Evolutionary conservation across 2,888 invertebrate genomes (phyloP).

Genomic region (Synergus laeviventris): DNA sequence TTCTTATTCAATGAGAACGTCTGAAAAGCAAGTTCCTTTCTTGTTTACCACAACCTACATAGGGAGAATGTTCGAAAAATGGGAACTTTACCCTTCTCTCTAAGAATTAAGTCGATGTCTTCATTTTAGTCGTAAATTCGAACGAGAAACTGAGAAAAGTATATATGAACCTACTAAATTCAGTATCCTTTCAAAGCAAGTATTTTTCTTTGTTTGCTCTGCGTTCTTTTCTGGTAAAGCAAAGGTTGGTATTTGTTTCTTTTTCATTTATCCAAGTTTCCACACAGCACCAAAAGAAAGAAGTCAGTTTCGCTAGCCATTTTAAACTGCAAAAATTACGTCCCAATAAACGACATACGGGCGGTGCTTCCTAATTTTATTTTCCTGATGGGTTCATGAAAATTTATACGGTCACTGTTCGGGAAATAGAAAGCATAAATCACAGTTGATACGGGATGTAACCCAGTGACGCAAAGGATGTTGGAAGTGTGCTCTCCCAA

Average conservation of each 20-base stretch:
- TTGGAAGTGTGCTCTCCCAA: conserved; percentile 25
- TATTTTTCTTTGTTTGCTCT: not conserved
- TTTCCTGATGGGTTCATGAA: not conserved
- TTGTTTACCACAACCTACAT: not conserved
- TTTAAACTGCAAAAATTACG: conserved; percentile 26
- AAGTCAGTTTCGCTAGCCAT: conserved; percentile 1
- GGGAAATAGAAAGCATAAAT: conserved; percentile 62
- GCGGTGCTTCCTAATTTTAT: conserved; percentile 26
- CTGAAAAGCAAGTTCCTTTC: not conserved
- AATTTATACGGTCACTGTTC: conserved; percentile 46
- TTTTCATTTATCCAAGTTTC: conserved; percentile 17
- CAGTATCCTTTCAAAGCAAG: not conserved
- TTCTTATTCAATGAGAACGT: not conserved
- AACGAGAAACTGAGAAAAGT: not conserved
- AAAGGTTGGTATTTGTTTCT: not conserved
- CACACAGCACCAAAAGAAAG: conserved; percentile 8
- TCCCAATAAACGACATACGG: not conserved
- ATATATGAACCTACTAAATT: not conserved
- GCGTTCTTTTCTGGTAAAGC: not conserved
- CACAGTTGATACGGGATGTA: conserved; percentile 59
- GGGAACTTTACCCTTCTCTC: not conserved
- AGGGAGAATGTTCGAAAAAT: not conserved
- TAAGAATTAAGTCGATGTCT: not conserved
- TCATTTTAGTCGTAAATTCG: not conserved
- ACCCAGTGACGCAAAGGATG: conserved; percentile 54